Evolutionary conservation across 2,113 vertebrate species (phyloP), one percentile per base, ranked within the genome.

Genomic region (Caranx ignobilis): DNA sequence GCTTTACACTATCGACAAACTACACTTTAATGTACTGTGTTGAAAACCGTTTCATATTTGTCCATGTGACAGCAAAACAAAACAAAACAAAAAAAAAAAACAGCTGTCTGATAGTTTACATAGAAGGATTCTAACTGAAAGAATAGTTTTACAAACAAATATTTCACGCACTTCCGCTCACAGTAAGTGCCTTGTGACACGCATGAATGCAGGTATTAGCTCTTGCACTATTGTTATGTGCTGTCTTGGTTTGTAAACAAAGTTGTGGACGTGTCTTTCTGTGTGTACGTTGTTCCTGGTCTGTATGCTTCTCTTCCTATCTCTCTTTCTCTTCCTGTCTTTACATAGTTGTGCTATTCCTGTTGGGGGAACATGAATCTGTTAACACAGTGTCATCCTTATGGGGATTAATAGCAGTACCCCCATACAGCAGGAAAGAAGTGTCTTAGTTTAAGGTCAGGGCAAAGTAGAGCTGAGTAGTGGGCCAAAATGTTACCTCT

Each of bases 101-200:
- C 4, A 26, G 15, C 3, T 50, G 0, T 61, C 0, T 18, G 7
- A 34, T 34, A 9, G 11, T 57, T 50, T 71, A 43, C 21, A 35
- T 7, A 52, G 21, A 45, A 63, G 31, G 50, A 5, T 10, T 32
- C 1, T 62, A 13, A 45, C 43, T 12, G 13, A 13, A 0, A 45
- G 11, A 45, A 18, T 19, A 43, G 16, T 55, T 56, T n/a, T 32
- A 50, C 5, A 6, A 34, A 48, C 34, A 65, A 52, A 64, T 15
- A 66, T n/a, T 13, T 47, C 39, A 34, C 9, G 65, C 52, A 90
- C 78, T 78, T 84, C 88, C 60, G 64, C 55, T 80, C 43, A 3
- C 63, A 82, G 81, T 82, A 70, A 72, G 47, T 37, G 31, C 67
- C 76, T 60, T 71, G 71, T 86, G 78, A 75, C 83, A 61, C 47